Base-by-base conservation (phyloP, 2,888 invertebrate species). In the Molanna angustata region DNA sequence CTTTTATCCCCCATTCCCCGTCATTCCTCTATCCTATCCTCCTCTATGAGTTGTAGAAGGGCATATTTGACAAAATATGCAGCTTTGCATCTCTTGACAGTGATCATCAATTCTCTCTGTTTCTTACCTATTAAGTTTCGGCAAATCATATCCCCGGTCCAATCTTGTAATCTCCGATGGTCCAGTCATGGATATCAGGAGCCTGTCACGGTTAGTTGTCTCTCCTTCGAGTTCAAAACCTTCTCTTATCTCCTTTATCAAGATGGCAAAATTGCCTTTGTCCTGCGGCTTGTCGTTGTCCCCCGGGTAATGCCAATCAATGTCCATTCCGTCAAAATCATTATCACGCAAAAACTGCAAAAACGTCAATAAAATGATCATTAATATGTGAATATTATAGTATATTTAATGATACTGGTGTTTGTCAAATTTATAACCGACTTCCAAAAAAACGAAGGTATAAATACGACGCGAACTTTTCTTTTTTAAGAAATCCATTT, bases 291-390 rank as follows among this genome's bases (percentile, higher is more conserved):
- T n/a, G 4, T 13, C 14, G 35, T 13, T 13, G 13, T 20, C 41
- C 1, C 82, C 80, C 1, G 85, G 85, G 65, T 84, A 84, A 61
- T 84, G 84, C 86, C 85, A 85, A 67, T 85, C 86, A 58, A 86
- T 70, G 68, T 86, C 86, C 52, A 86, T 69, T 1, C 86, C 86
- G 65, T 86, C 86, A 63, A 86, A 86, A 62, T 84, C 81, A 64
- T 86, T 83, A 62, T 82, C 81, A 47, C 85, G 66, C 13, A 86
- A 68, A 64, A 85, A 35, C 35, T 35, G 13, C 4, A 13, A 35
- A 35, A 13, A 11, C 6, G 4, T 35, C 6, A 35, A 13, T 9
- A 11, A 35, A 11, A 35, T 35, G 35, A 4, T 11, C 11, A 35
- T 4, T 35, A n/a, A n/a, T n/a, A n/a, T n/a, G n/a, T n/a, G n/a